Evolutionary conservation across 2,113 vertebrate species (phyloP).

Genomic region (Jacana jacana): DNA sequence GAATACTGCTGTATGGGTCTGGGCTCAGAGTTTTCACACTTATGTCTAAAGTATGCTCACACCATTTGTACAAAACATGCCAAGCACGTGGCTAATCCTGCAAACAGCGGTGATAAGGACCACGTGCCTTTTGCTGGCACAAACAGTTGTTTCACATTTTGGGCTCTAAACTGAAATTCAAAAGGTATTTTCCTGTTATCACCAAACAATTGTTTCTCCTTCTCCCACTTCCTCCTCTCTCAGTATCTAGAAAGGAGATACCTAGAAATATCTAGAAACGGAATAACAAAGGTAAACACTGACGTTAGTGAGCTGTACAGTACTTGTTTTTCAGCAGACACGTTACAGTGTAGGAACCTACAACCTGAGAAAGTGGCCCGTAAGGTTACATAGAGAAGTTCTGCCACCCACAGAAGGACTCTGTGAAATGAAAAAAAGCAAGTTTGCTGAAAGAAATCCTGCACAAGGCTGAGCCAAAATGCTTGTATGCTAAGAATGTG

Average conservation of each 20-base stretch:
- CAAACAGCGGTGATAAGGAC: background rate
- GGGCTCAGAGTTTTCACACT: background rate
- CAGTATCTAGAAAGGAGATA: conserved; percentile 7
- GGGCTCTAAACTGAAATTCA: background rate
- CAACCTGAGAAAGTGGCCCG: background rate
- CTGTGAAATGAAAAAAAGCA: background rate
- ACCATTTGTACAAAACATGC: background rate
- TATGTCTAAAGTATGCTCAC: background rate
- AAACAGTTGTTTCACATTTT: background rate
- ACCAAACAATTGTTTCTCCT: conserved; percentile 1
- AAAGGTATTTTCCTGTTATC: conserved; percentile 24
- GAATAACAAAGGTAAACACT: conserved; percentile 16
- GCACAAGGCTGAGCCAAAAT: background rate
- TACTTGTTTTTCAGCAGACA: conserved; percentile 12
- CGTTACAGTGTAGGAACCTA: background rate
- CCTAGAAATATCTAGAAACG: too few species aligned
- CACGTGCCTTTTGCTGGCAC: background rate
- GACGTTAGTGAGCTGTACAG: background rate
- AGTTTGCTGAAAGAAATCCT: conserved; percentile 10
- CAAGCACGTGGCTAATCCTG: conserved; percentile 4
- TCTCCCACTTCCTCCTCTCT: conserved; percentile 36
- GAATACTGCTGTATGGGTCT: background rate
- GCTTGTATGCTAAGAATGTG: background rate
- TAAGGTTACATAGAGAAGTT: background rate
- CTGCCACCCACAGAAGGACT: background rate